Percentiles rank a stretch among this genome's conserved stretches.
phyloP scores from a whole-genome alignment of 2,888 invertebrate species.

The Hymenopus coronatus region DNA sequence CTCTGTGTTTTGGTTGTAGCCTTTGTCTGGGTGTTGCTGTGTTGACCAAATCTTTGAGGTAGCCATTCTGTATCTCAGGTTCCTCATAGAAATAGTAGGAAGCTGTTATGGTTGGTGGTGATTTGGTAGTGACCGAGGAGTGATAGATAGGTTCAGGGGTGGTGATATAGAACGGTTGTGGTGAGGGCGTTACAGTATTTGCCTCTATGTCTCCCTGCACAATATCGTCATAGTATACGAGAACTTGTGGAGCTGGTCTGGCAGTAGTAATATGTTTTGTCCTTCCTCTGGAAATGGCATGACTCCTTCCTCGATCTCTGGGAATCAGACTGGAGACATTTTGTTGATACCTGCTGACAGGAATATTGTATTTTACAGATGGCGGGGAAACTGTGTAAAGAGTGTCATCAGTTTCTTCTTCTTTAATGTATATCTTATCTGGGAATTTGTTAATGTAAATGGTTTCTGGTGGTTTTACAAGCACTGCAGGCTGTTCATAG shows the following conservation, averaged over 20 bases:
- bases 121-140: not conserved
- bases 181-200: conserved; percentile 5
- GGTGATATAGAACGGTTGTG: not conserved
- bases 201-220: not conserved
- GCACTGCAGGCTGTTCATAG: not conserved
- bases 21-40: not conserved
- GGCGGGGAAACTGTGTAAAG: not conserved
- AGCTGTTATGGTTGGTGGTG: conserved; percentile 41
- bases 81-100: conserved; percentile 71
- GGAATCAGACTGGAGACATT: conserved; percentile 42
- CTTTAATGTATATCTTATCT: not conserved
- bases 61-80: conserved; percentile 6
- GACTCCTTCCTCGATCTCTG: conserved; percentile 40
- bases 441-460: not conserved
- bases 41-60: not conserved
- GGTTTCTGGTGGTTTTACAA: not conserved
- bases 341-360: conserved; percentile 11
- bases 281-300: not conserved
- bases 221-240: conserved; percentile 16
- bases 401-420: conserved; percentile 11
- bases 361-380: conserved; percentile 6
- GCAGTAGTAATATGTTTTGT: not conserved
- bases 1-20: not conserved
- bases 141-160: not conserved
- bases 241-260: not conserved